These are phyloP conservation scores for Desmodus rotundus DNA, from an alignment of 2,113 vertebrate species.

Conservation along the genomic window DNA sequence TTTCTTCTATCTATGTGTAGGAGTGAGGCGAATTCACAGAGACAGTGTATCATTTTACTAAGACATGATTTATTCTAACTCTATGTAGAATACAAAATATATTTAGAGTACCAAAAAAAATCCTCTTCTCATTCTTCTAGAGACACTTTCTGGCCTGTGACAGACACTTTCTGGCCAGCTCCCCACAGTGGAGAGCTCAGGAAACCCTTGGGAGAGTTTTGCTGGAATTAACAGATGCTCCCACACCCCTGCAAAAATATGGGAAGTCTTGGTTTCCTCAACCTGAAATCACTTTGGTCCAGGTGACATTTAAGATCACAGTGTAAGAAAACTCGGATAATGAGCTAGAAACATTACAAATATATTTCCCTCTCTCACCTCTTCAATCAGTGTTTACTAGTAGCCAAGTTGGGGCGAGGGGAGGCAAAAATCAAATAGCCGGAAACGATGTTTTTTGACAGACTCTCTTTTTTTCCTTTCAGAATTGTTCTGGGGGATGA, in stretches of 20 bases:
- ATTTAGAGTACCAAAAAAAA: background rate
- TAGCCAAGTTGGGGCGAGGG: background rate
- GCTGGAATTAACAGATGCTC: background rate
- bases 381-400: background rate
- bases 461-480: conserved; percentile 1
- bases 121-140: background rate
- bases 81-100: background rate
- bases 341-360: background rate
- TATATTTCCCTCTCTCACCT: background rate
- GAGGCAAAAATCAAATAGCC: background rate
- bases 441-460: conserved; percentile 25
- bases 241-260: background rate
- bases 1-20: conserved; percentile 13
- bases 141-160: background rate
- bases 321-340: background rate
- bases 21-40: background rate
- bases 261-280: background rate
- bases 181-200: background rate
- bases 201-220: background rate
- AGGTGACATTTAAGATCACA: background rate
- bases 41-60: background rate
- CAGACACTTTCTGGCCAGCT: no score
- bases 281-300: background rate
- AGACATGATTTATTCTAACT: conserved; percentile 11
- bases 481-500: background rate